phyloP scores from a whole-genome alignment of 2,888 invertebrate genomes.

The Euclidia mi region DNA sequence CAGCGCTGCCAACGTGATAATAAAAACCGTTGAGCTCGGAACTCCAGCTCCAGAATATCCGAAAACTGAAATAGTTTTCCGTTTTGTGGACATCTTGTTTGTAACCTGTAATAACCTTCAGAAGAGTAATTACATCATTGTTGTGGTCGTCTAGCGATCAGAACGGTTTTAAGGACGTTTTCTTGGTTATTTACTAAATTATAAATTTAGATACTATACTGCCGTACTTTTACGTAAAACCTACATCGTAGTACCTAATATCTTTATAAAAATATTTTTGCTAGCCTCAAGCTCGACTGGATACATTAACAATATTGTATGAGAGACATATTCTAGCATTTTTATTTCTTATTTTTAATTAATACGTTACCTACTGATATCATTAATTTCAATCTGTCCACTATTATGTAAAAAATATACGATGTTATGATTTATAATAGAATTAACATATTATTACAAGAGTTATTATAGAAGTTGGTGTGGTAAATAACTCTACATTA shows the following conservation, averaged over 20 bases:
- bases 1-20: slow-evolving; percentile 59
- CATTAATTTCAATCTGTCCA: slow-evolving; percentile 8
- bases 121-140: too few relatives aligned
- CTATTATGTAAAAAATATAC: slow-evolving; percentile 1
- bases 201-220: too few relatives aligned
- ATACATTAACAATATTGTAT: slow-evolving; percentile 4
- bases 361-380: slow-evolving; percentile 5
- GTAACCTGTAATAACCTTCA: not conserved
- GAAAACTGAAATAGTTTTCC: slow-evolving; percentile 3
- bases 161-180: too few relatives aligned
- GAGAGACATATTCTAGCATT: not conserved
- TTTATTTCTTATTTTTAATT: slow-evolving; percentile 9
- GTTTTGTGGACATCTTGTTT: not conserved
- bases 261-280: slow-evolving; percentile 1
- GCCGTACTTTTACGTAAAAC: too few relatives aligned
- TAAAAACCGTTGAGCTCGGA: slow-evolving; percentile 40
- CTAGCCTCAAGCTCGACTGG: not conserved
- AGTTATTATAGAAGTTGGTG: not conserved
- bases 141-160: too few relatives aligned
- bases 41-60: slow-evolving; percentile 19
- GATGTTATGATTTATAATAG: slow-evolving; percentile 3
- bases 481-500: not conserved
- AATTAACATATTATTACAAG: slow-evolving; percentile 4
- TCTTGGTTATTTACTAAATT: too few relatives aligned
- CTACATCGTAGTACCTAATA: not conserved